Percentiles rank a stretch among this genome's conserved stretches.
Conservation (phyloP, 2,797 vertebrate species). For the Rhinichthys osculus region DNA sequence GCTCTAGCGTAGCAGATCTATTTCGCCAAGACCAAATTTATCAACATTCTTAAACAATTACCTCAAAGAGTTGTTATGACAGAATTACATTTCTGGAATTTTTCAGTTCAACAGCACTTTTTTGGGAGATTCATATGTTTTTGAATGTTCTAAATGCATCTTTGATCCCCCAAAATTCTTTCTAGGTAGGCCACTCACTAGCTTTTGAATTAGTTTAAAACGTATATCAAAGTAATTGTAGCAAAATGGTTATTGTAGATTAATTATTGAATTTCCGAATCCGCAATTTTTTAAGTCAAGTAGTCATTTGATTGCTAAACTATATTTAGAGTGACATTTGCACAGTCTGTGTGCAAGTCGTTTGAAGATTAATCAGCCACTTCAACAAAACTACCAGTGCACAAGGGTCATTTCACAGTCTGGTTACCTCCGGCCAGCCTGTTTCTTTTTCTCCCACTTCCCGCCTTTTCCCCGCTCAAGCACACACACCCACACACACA, state of each 20-base stretch:
- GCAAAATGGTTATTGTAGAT: background rate
- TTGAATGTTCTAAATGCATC: background rate
- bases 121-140: background rate
- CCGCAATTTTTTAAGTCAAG: background rate
- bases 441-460: constrained; percentile 10
- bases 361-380: constrained; percentile 38
- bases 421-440: constrained; percentile 39
- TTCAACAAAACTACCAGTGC: constrained; percentile 16
- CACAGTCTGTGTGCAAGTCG: background rate
- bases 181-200: background rate
- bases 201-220: background rate
- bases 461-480: constrained; percentile 31
- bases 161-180: background rate
- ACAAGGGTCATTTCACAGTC: constrained; percentile 48
- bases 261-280: background rate
- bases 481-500: constrained; percentile 19
- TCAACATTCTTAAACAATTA: no score
- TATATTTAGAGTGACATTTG: background rate
- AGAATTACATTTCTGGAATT: no score
- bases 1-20: no score
- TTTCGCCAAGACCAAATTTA: no score
- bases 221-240: background rate
- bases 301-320: constrained; percentile 5
- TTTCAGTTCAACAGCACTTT: background rate
- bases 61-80: no score